phyloP scores from a whole-genome alignment of 1,140 invertebrate species.

The Drosophila willistoni region DNA sequence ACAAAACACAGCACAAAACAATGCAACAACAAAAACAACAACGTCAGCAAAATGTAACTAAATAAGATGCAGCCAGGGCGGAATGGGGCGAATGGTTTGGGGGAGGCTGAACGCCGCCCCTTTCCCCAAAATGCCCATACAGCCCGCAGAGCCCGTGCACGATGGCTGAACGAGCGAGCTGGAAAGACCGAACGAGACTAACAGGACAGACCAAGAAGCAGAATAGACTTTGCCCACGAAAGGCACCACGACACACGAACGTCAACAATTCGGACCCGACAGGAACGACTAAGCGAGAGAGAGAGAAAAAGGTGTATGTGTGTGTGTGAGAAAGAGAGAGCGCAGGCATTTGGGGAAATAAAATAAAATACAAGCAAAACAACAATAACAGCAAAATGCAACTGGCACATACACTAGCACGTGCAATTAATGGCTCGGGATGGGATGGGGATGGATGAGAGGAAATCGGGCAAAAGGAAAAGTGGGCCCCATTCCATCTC shows the following conservation, averaged over 20 bases:
- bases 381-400: constrained; percentile 57
- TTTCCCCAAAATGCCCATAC: constrained; percentile 36
- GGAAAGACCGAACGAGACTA: constrained; percentile 78
- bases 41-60: constrained; percentile 72
- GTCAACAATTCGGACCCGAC: constrained; percentile 35
- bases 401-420: constrained; percentile 32
- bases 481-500: constrained; percentile 5
- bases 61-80: constrained; percentile 67
- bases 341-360: constrained; percentile 58
- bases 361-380: constrained; percentile 82
- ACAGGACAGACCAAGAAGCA: constrained; percentile 65
- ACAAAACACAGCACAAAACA: constrained; percentile 82
- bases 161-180: constrained; percentile 74
- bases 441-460: constrained; percentile 7
- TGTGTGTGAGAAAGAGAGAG: constrained; percentile 35
- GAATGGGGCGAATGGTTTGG: constrained; percentile 5
- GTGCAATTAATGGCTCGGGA: constrained; percentile 64
- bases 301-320: constrained; percentile 36
- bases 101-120: background rate
- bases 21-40: constrained; percentile 67
- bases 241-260: constrained; percentile 15
- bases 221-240: constrained; percentile 45
- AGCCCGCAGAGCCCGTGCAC: constrained; percentile 58
- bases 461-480: background rate
- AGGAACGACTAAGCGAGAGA: constrained; percentile 10